Base-by-base conservation (phyloP, 2,888 invertebrate genomes). In the Drosophila mettleri region DNA sequence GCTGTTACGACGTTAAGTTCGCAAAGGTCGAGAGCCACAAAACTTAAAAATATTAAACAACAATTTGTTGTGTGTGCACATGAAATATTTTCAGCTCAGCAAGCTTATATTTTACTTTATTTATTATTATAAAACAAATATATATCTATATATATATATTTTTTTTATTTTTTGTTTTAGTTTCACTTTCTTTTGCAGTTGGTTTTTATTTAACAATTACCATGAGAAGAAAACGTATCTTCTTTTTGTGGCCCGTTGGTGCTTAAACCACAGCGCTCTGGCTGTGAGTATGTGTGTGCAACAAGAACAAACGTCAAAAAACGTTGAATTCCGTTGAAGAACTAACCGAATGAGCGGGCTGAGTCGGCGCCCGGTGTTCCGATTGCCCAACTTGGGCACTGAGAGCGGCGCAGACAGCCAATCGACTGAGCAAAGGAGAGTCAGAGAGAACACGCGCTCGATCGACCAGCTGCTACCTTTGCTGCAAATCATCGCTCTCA, bases 1-100 rank as follows among this genome's bases (percentile, higher is more conserved):
- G 54, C 58, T 51, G 70, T 80, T 86, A 80, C 85, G 87, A 87
- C 78, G 82, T 70, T 79, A 85, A 69, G 86, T 86, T 79, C 76
- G 65, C 80, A 88, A 79, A 82, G 88, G 82, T 82, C 88, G 80
- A 46, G 73, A 45, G 55, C 58, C 65, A 71, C 48, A 62, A 73
- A 69, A 68, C 36, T 36, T 36, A 3, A 20, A 59, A 33, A 20
- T 43, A 24, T 43, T 22, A 43, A 58, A 34, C 34, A 67, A 41
- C 39, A 48, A 63, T 51, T 67, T 62, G 65, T 66, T 75, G 45
- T 46, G 45, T 46, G 62, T n/a, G 41, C 59, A 46, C 61, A 34
- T 51, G 31, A 39, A 49, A 14, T 12, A 45, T 51, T 48, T 57
- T 24, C 14, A 10, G n/a, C n/a, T n/a, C n/a, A n/a, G n/a, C n/a